phyloP scores from a whole-genome alignment of 53 echinoderm and acorn worm genomes.

The Zoroaster sp. region DNA sequence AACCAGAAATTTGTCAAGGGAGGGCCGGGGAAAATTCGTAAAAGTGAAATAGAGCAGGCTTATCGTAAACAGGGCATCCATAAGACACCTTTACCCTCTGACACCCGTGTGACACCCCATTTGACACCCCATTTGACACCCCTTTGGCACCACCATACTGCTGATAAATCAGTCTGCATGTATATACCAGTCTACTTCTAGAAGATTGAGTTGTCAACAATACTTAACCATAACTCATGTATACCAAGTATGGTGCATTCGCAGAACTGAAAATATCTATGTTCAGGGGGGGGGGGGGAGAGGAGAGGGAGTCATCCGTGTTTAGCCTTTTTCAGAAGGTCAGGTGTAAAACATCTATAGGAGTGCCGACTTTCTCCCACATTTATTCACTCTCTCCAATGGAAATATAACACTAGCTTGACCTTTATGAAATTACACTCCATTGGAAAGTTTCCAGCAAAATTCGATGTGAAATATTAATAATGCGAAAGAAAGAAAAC shows the following conservation, averaged over 20 bases:
- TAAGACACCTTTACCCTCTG: no score
- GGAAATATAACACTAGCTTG: conserved; percentile 23
- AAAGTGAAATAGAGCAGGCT: no score
- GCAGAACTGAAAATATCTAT: not conserved
- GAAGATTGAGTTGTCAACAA: not conserved
- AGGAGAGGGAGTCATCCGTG: no score
- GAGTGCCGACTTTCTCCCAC: not conserved
- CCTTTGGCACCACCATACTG: not conserved
- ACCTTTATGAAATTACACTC: conserved; percentile 28
- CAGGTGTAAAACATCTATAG: not conserved
- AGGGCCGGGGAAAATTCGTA: no score
- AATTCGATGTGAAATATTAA: conserved; percentile 20
- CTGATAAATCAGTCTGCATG: not conserved
- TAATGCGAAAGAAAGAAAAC: not conserved
- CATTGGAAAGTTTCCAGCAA: not conserved
- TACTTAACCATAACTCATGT: not conserved
- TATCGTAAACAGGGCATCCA: no score
- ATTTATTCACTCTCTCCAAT: not conserved
- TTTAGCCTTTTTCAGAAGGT: not conserved
- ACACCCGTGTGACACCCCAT: not conserved
- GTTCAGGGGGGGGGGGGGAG: no score
- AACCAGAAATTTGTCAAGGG: no score
- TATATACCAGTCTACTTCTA: not conserved
- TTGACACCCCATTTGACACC: not conserved
- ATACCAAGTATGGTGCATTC: not conserved